Evolutionary conservation across 2,113 vertebrate genomes (phyloP).

Genomic region (Cyanistes caeruleus): DNA sequence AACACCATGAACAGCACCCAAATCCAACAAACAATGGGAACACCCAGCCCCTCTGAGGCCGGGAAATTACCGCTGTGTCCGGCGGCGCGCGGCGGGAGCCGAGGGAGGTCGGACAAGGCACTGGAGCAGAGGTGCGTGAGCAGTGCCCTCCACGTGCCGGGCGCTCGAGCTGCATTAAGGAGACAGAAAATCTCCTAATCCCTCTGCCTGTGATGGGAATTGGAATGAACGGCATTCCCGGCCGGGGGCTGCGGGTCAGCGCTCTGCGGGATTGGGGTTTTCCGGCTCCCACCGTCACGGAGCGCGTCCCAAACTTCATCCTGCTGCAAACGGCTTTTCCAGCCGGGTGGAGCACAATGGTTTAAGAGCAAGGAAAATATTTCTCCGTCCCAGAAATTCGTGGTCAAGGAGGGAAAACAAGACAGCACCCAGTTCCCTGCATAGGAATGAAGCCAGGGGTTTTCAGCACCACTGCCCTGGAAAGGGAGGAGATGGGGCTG

Average conservation of each 20-base stretch:
- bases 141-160: neutral
- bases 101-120: neutral
- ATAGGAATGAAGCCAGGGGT: neutral
- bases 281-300: rapidly evolving
- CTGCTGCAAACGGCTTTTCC: neutral
- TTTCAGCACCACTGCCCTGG: neutral
- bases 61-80: neutral
- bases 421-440: neutral
- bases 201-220: neutral
- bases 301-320: neutral
- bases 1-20: neutral
- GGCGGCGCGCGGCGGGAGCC: neutral
- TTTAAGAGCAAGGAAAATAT: constrained; percentile 43
- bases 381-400: neutral
- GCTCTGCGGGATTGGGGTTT: rapidly evolving
- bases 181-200: constrained; percentile 17
- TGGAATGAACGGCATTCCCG: neutral
- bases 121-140: neutral
- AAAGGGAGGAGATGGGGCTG: neutral
- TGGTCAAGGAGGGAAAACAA: neutral
- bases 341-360: neutral
- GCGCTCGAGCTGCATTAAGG: neutral
- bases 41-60: neutral
- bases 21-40: rapidly evolving
- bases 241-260: neutral